A percentile compares a stretch with the other conserved stretches of the same genome.
Conservation (phyloP, 1,140 invertebrate species). For the Myzus persicae region DNA sequence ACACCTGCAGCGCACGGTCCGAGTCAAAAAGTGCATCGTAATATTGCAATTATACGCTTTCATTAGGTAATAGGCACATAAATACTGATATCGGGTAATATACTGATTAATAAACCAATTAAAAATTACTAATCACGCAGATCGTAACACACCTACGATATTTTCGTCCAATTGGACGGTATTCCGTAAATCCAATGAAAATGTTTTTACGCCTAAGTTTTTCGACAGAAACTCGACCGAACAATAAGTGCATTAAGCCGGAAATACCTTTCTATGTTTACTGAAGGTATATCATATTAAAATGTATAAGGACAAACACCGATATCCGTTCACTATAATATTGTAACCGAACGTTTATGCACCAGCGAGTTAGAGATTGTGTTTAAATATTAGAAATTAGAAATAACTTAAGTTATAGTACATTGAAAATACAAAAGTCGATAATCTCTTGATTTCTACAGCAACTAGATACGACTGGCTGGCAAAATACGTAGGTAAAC, state of each 20-base stretch:
- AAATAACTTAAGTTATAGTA: not conserved
- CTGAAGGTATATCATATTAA: not conserved
- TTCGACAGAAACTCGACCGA: not conserved
- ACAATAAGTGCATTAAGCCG: not conserved
- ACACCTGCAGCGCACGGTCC: conserved; percentile 73
- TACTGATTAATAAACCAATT: not conserved
- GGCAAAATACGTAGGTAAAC: not conserved
- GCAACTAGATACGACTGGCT: not conserved
- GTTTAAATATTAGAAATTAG: not conserved
- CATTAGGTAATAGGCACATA: too few species aligned
- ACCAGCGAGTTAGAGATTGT: not conserved
- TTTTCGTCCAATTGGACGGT: not conserved
- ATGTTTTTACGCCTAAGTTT: not conserved
- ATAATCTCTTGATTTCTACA: not conserved
- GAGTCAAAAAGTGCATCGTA: not conserved
- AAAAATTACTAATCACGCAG: not conserved
- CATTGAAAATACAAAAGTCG: too few species aligned
- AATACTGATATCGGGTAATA: too few species aligned
- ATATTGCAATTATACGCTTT: too few species aligned
- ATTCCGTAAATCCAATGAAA: not conserved
- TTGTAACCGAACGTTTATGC: not conserved
- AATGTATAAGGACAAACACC: not conserved
- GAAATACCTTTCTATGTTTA: not conserved
- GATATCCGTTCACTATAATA: not conserved
- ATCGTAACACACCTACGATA: not conserved